Evolutionary conservation across 2,888 invertebrate species (phyloP).

Genomic region (Erebia palarica): DNA sequence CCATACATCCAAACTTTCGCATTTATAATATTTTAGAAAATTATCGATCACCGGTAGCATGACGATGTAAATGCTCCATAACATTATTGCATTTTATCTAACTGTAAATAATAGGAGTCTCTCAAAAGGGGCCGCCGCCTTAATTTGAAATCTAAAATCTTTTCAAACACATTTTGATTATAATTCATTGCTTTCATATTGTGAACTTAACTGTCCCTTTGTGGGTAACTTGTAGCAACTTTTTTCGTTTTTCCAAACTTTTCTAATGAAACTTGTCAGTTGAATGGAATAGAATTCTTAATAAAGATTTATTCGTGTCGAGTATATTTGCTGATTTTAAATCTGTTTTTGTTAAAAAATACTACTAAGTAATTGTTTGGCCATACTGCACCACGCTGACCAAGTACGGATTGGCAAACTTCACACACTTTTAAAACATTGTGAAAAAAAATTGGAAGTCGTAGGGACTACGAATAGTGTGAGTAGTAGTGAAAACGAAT

Average conservation of each 20-base stretch:
- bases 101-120: slow-evolving; percentile 27
- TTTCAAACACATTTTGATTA: slow-evolving; percentile 30
- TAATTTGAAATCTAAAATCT: slow-evolving; percentile 20
- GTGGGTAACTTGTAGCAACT: slow-evolving; percentile 11
- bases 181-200: slow-evolving; percentile 27
- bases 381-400: too few species aligned
- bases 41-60: not conserved
- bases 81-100: slow-evolving; percentile 20
- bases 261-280: slow-evolving; percentile 12
- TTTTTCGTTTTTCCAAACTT: slow-evolving; percentile 18
- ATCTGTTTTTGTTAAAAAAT: too few species aligned
- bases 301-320: not conserved
- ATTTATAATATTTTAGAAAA: too few species aligned
- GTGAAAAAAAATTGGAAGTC: too few species aligned
- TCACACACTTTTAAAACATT: too few species aligned
- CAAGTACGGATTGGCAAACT: too few species aligned
- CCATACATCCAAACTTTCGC: too few species aligned
- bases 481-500: too few species aligned
- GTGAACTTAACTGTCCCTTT: slow-evolving; percentile 18
- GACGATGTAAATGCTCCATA: slow-evolving; percentile 17
- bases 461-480: too few species aligned
- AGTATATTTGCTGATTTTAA: too few species aligned
- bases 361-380: too few species aligned
- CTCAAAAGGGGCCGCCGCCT: slow-evolving; percentile 18
- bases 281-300: not conserved